Evolutionary conservation across 1,140 invertebrate genomes (phyloP), one percentile per base, ranked within the genome.

Genomic region (Parapsyche elsis): DNA sequence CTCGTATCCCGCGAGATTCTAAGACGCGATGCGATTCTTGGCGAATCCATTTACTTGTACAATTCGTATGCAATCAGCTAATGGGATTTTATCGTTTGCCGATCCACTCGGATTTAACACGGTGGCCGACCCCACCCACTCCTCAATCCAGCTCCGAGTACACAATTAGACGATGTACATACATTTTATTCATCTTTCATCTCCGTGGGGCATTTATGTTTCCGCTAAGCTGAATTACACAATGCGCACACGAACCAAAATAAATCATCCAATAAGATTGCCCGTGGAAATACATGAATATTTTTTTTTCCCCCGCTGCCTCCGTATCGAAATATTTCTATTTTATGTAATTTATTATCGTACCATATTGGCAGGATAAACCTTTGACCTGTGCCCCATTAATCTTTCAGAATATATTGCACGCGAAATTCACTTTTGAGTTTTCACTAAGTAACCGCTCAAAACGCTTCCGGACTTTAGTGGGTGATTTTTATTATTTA

Each of bases 71-170:
- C 77, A 78, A 78, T 78, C 77, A 78, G 24, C 77, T 78, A 78
- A 78, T 78, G 77, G 77, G 59, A 71, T 78, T 71, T 70, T 71
- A 78, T 78, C 77, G 77, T 78, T 78, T 70, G 24, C 77, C 23
- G 77, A 78, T 71, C 61, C 64, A 24, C 61, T 78, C 44, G 59
- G 77, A 78, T 71, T 77, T 24, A 59, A 77, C 53, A 26, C 12
- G 23, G 26, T n/a, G 24, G 71, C 10, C 10, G 24, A 49, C 14
- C 7, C 9, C 71, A 0, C 9, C 19, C 10, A 5, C 49, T 10
- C 10, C 49, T 10, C 24, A 67, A 67, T 23, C 9, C 23, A 23
- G 24, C 10, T 26, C 23, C 49, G 16, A 12, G 10, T 53, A 53
- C 64, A 67, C 21, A 24, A 67, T 67, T 26, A 67, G 19, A 24